These are phyloP conservation scores for Ahaetulla prasina DNA, from an alignment of 2,113 vertebrate genomes.

Conservation along the genomic window DNA sequence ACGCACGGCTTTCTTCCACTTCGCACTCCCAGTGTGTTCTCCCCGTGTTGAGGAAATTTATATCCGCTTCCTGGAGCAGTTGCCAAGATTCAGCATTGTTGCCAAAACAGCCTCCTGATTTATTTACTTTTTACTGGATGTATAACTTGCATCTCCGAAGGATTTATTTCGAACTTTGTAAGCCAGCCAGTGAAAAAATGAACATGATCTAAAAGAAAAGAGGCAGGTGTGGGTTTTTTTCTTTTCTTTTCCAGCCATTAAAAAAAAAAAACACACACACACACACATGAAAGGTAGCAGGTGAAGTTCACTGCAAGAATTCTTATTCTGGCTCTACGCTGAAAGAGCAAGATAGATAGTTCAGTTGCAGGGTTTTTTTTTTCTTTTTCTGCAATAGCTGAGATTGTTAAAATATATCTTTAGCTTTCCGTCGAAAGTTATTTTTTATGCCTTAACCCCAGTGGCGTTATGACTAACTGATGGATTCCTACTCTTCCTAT, in stretches of 20 bases:
- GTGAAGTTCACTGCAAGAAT: background rate
- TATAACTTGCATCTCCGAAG: background rate
- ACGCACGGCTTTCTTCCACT: constrained; percentile 44
- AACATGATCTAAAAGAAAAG: background rate
- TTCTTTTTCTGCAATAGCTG: too few species aligned
- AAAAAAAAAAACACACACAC: background rate
- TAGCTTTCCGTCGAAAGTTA: background rate
- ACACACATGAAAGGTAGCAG: background rate
- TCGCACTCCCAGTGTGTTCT: background rate
- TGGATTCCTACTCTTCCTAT: too few species aligned
- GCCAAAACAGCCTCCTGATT: constrained; percentile 34
- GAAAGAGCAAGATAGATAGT: background rate
- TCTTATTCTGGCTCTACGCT: background rate
- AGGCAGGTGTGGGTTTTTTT: background rate
- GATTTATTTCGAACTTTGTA: background rate
- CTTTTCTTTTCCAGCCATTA: too few species aligned
- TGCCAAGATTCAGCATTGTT: constrained; percentile 53
- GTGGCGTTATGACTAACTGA: too few species aligned
- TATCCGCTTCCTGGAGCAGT: constrained; percentile 55
- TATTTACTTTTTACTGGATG: constrained; percentile 44
- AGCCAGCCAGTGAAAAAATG: constrained; percentile 3
- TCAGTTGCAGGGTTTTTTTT: background rate
- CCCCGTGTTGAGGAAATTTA: constrained; percentile 45
- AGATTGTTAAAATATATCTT: too few species aligned
- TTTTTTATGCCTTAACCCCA: background rate